Evolutionary conservation across 2,113 vertebrate species (phyloP).

Genomic region (Tragelaphus strepsiceros): DNA sequence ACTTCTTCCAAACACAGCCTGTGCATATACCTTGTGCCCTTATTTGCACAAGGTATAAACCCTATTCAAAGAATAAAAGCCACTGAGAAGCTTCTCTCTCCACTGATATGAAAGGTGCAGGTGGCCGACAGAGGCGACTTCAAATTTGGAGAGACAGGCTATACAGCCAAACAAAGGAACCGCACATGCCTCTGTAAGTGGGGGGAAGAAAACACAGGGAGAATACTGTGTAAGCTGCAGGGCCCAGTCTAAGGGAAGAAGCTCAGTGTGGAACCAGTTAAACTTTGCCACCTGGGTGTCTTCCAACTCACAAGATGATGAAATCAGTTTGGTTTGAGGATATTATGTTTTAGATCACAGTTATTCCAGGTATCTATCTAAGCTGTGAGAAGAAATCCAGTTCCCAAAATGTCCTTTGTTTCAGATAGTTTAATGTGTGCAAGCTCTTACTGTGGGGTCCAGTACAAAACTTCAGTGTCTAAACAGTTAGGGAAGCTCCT

Average conservation of each 20-base stretch:
- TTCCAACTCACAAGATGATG: neutral
- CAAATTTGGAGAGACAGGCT: neutral
- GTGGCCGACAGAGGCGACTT: neutral
- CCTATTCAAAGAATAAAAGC: neutral
- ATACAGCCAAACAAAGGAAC: neutral
- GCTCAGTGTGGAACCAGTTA: neutral
- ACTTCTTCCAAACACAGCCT: neutral
- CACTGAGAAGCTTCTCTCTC: neutral
- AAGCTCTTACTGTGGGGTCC: neutral
- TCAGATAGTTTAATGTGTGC: neutral
- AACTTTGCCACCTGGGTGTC: neutral
- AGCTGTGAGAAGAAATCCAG: neutral
- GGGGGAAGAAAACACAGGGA: fast-evolving
- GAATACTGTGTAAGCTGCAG: neutral
- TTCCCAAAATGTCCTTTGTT: neutral
- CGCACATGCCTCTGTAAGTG: neutral
- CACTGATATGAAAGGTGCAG: neutral
- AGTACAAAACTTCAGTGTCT: neutral
- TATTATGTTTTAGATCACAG: neutral
- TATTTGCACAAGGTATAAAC: neutral
- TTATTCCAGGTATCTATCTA: neutral
- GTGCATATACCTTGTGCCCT: neutral
- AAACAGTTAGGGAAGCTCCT: neutral
- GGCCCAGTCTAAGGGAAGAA: neutral
- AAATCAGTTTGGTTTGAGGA: neutral